Percentiles rank a stretch among this genome's conserved stretches.
Conservation (phyloP, 2,113 vertebrate genomes). For the Gymnobelideus leadbeateri region DNA sequence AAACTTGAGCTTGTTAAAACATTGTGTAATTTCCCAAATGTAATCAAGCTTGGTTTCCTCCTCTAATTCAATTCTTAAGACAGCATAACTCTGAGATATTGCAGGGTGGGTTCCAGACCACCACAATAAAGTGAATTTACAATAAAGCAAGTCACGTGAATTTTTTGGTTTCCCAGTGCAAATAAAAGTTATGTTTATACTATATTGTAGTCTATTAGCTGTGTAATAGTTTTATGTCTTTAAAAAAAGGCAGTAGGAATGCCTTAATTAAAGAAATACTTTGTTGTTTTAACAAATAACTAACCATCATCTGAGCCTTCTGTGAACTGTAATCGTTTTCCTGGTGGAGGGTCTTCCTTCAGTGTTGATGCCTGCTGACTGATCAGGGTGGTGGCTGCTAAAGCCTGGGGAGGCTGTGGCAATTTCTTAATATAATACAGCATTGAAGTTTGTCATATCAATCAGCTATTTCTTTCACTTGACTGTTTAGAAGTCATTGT, state of each 20-base stretch:
- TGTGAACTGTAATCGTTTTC: not conserved
- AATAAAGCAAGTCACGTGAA: not conserved
- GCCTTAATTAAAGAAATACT: not conserved
- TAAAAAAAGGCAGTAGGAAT: not conserved
- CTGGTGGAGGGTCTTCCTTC: not conserved
- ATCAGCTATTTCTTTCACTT: not conserved
- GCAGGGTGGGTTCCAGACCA: not conserved
- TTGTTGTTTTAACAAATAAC: not conserved
- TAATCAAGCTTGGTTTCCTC: not conserved
- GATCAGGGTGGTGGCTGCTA: not conserved
- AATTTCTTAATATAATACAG: not conserved
- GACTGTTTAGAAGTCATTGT: not conserved
- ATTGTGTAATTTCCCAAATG: not conserved
- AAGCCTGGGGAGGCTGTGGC: not conserved
- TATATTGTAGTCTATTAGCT: not conserved
- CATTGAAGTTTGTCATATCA: not conserved
- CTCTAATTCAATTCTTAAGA: not conserved
- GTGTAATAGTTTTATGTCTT: not conserved
- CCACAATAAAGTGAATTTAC: not conserved
- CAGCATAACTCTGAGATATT: not conserved
- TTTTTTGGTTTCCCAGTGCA: not conserved
- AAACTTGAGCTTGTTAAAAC: not conserved
- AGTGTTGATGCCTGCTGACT: not conserved
- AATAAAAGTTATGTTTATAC: not conserved
- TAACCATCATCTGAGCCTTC: not conserved